Evolutionary conservation across 2,797 vertebrate genomes (phyloP), one percentile per base, ranked within the genome.

Genomic region (Anomalospiza imberbis): DNA sequence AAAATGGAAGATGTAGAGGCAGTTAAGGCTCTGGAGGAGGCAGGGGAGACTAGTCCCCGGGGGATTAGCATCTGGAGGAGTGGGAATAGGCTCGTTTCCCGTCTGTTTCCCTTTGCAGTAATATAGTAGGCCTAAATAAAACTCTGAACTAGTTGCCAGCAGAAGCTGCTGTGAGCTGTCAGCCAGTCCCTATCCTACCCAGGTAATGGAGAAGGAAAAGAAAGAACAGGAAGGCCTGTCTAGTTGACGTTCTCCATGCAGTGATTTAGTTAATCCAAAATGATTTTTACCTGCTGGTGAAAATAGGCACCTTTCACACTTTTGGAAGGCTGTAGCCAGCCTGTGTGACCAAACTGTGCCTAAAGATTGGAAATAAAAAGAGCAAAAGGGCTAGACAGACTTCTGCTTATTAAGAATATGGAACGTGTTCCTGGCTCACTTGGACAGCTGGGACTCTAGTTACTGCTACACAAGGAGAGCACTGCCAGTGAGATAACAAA

Each of bases 91-190:
- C 58, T 91, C 28, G 0, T 79, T 95, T 90, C 76, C 51, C 60
- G 18, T 29, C 51, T 68, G 42, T 28, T 88, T 88, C 74, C 24
- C 76, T 75, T 82, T 71, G n/a, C 68, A 75, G 26, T 60, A 88
- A 26, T 57, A 51, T 1, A 54, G 55, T n/a, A 91, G 81, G 78
- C 86, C 93, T 81, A 83, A 87, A 70, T 74, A 82, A 87, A 85
- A 71, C 54, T 63, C 61, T 40, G 50, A 88, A 91, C 26, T 40
- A 92, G 47, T 54, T 91, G 68, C 61, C 72, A 72, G 68, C 32
- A 91, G 79, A 91, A 88, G 44, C 87, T 87, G 50, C 91, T 82
- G 70, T 38, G 66, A 89, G 48, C 80, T 84, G 34, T 74, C 58
- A 94, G 70, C 65, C 62, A 29, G 73, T 70, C 51, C 10, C 31